Percentiles rank a stretch among this genome's conserved stretches.
These are phyloP conservation scores for Drosophila albomicans DNA, from an alignment of 1,140 invertebrate species.

Conservation along the genomic window DNA sequence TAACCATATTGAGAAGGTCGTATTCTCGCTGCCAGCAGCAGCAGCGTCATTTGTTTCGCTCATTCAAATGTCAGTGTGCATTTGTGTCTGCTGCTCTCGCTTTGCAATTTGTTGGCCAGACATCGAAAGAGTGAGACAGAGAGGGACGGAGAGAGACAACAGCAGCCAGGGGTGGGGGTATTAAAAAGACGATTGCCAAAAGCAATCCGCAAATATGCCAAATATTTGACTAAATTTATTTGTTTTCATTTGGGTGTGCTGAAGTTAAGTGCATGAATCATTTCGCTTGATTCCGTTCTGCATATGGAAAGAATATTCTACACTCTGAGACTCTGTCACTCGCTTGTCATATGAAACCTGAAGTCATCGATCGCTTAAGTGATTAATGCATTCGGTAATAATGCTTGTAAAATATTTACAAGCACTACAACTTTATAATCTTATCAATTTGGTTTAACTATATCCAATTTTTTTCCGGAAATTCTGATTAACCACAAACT, in stretches of 20 bases:
- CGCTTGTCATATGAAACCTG: background rate
- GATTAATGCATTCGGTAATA: background rate
- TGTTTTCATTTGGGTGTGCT: constrained; percentile 35
- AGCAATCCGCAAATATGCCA: constrained; percentile 71
- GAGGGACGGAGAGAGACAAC: background rate
- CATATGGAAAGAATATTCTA: constrained; percentile 22
- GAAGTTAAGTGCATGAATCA: constrained; percentile 57
- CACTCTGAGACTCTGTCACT: background rate
- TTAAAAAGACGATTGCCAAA: constrained; percentile 70
- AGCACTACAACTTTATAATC: background rate
- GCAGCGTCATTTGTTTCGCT: constrained; percentile 69
- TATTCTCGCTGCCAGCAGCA: constrained; percentile 22
- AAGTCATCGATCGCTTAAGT: background rate
- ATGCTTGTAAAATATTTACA: background rate
- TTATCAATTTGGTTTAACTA: background rate
- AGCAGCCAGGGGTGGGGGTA: constrained; percentile 16
- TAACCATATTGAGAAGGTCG: constrained; percentile 80
- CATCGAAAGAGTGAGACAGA: background rate
- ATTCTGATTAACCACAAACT: background rate
- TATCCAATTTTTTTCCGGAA: background rate
- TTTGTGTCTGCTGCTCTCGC: constrained; percentile 56
- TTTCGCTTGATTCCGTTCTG: constrained; percentile 21
- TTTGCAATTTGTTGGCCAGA: constrained; percentile 52
- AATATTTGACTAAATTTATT: constrained; percentile 75
- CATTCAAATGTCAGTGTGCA: constrained; percentile 72